phyloP scores from a whole-genome alignment of 2,113 vertebrate genomes.

The Chionomys nivalis region DNA sequence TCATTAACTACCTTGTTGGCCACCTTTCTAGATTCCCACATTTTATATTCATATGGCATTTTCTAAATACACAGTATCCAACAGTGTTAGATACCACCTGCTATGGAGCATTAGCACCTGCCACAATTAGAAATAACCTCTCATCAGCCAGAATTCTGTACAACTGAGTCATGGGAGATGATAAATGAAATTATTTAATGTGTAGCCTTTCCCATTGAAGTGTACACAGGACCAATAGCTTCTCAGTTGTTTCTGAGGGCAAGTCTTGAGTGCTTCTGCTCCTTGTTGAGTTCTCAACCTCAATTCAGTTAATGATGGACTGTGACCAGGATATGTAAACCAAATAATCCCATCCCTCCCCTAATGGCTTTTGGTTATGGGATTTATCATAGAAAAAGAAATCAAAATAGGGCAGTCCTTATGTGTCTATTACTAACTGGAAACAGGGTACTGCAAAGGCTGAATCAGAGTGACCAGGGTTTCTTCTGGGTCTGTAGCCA shows the following conservation, averaged over 20 bases:
- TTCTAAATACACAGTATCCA: background rate
- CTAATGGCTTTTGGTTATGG: background rate
- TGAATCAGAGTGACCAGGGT: background rate
- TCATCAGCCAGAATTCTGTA: background rate
- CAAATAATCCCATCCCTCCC: background rate
- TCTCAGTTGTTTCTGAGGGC: background rate
- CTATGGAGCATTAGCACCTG: background rate
- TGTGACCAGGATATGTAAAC: background rate
- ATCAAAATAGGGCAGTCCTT: background rate
- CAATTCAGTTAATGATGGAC: background rate
- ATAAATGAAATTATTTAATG: background rate
- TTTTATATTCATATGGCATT: background rate
- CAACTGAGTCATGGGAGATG: background rate
- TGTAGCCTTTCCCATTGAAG: background rate
- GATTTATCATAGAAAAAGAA: background rate
- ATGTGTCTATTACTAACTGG: background rate
- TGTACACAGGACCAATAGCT: background rate
- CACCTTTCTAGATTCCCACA: background rate
- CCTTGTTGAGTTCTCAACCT: background rate
- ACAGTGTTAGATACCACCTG: background rate
- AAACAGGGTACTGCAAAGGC: background rate
- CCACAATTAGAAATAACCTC: background rate
- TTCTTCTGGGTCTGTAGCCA: background rate
- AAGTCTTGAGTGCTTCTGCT: background rate
- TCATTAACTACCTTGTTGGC: background rate